A percentile compares a stretch with the other conserved stretches of the same genome.
These are phyloP conservation scores for Canis aureus DNA, from an alignment of 2,113 vertebrate genomes.

Conservation along the genomic window DNA sequence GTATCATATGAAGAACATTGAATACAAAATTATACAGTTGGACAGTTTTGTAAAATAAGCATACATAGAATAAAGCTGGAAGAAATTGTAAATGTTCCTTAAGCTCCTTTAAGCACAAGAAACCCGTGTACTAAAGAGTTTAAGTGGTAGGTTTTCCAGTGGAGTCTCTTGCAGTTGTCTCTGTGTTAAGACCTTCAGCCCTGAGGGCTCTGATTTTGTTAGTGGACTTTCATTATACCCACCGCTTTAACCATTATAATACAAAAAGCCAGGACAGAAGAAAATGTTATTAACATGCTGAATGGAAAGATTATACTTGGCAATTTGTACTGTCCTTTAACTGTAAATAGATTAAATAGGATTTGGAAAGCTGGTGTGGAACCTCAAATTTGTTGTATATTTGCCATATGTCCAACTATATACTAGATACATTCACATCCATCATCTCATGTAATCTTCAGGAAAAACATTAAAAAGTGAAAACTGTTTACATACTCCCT, in stretches of 20 bases:
- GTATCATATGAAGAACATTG: background rate
- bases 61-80: background rate
- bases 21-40: background rate
- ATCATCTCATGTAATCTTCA: background rate
- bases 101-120: background rate
- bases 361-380: background rate
- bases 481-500: background rate
- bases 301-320: background rate
- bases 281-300: slow-evolving; percentile 11
- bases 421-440: background rate
- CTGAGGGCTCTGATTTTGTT: background rate
- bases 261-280: background rate
- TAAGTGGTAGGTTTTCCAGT: background rate
- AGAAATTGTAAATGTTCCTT: background rate
- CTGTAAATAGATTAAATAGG: slow-evolving; percentile 38
- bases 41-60: background rate
- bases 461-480: background rate
- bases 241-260: background rate
- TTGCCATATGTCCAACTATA: background rate
- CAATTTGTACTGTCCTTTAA: background rate
- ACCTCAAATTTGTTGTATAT: background rate
- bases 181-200: background rate
- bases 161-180: background rate
- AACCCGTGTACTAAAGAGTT: background rate
- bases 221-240: background rate